Evolutionary conservation across 1,140 invertebrate genomes (phyloP), one percentile per base, ranked within the genome.

Genomic region (Mya arenaria): DNA sequence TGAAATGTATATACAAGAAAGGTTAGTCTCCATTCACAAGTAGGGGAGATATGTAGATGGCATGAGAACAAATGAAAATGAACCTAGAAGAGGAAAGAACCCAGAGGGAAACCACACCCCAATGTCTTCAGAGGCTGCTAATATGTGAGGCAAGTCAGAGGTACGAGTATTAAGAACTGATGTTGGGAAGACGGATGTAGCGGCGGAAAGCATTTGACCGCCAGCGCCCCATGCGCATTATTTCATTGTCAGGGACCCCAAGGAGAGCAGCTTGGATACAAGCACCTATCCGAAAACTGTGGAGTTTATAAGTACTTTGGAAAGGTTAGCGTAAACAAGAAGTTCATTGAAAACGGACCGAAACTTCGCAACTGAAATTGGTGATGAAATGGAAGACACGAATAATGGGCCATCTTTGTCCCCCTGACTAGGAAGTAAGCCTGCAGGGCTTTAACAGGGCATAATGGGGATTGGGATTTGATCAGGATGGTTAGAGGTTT

Each of bases 251-350:
- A 37, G 63, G 63, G n/a, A 23, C 37, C 4, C 63, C 63, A 3
- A 36, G 4, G 8, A 66, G 10, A 37, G 39, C 37, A 25, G 63
- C 63, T n/a, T 66, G 63, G 32, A 36, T 66, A 23, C 63, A 66
- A 5, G 63, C 63, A 36, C 63, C 63, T 36, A 66, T 66, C 39
- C 63, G 34, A 36, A 66, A 66, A 36, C 63, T 66, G 32, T 66
- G 63, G 32, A 66, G 63, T 41, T 66, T 66, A 36, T 66, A 66
- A 3, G 4, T 30, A 6, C 13, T 66, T 8, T 4, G 4, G 63
- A 41, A 36, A 66, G 37, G 4, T 66, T 36, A 36, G 32, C 34
- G 37, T 36, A 10, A 36, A 36, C 10, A 30, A 68, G 25, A 17
- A 68, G 25, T n/a, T 39, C 6, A 1, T 68, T 68, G 37, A 68